Percentiles rank a stretch among this genome's conserved stretches.
Conservation (phyloP, 92 coral and sea anemone species). For the Zoanthus sociatus region DNA sequence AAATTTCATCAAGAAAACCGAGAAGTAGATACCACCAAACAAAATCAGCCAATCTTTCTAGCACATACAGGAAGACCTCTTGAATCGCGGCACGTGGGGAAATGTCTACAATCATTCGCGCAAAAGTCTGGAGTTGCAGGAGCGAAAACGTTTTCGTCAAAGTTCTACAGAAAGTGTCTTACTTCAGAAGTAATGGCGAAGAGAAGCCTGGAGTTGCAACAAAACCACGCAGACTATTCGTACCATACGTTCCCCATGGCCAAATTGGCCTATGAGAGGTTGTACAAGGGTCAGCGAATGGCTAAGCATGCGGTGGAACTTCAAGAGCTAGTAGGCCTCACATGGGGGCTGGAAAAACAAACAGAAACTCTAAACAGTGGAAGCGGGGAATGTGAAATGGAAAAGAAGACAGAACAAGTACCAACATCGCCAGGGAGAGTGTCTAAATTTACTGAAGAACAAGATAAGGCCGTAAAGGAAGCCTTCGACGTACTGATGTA, state of each 20-base stretch:
- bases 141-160: neutral
- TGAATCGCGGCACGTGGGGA: neutral
- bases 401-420: neutral
- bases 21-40: neutral
- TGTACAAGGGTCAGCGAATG: neutral
- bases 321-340: neutral
- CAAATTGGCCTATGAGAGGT: neutral
- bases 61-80: neutral
- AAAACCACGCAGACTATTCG: neutral
- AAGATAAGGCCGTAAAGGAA: too few relatives aligned
- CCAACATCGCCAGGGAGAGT: neutral
- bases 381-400: neutral
- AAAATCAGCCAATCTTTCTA: neutral
- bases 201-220: neutral
- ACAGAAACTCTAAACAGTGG: neutral
- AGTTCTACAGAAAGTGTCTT: neutral
- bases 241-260: neutral
- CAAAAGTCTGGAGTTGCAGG: neutral
- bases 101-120: neutral
- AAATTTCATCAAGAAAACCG: neutral
- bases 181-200: neutral
- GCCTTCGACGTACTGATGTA: too few relatives aligned
- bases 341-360: neutral
- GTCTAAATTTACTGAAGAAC: too few relatives aligned
- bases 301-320: neutral